These are phyloP conservation scores for Drosophila paranaensis DNA, from an alignment of 2,888 invertebrate genomes.

Conservation along the genomic window DNA sequence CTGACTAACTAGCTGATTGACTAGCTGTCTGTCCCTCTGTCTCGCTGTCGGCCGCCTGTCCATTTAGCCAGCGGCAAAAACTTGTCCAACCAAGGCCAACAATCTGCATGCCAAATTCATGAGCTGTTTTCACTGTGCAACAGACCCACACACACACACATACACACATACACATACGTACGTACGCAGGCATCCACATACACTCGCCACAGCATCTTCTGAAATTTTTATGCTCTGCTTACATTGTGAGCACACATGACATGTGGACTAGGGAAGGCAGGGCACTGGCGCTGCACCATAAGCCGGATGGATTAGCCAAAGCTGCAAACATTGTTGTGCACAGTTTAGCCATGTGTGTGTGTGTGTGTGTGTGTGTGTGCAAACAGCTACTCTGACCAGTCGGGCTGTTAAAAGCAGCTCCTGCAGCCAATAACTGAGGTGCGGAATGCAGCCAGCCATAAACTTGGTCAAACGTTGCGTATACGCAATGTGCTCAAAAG, in stretches of 20 bases:
- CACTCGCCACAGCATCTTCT: conserved; percentile 27
- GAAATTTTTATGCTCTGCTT: conserved; percentile 35
- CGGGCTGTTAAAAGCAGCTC: conserved; percentile 36
- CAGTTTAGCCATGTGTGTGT: neutral
- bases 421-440: conserved; percentile 37
- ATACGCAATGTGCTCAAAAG: conserved; percentile 32
- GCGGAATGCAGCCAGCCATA: conserved; percentile 36
- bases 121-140: conserved; percentile 39
- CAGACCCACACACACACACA: neutral
- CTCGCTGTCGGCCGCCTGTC: conserved; percentile 16
- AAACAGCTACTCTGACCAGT: conserved; percentile 51
- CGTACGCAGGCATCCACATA: neutral
- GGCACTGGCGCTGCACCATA: neutral
- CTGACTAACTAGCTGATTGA: conserved; percentile 41
- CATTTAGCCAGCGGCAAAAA: conserved; percentile 32
- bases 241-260: conserved; percentile 37
- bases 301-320: conserved; percentile 28
- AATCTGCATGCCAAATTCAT: conserved; percentile 55
- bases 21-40: conserved; percentile 30
- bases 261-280: neutral
- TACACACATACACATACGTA: neutral
- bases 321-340: conserved; percentile 49
- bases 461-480: conserved; percentile 41
- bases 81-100: conserved; percentile 60
- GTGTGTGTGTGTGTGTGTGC: conserved; percentile 13